Base-by-base conservation (phyloP, 2,797 vertebrate species). In the Orientallactaga sibirica region DNA sequence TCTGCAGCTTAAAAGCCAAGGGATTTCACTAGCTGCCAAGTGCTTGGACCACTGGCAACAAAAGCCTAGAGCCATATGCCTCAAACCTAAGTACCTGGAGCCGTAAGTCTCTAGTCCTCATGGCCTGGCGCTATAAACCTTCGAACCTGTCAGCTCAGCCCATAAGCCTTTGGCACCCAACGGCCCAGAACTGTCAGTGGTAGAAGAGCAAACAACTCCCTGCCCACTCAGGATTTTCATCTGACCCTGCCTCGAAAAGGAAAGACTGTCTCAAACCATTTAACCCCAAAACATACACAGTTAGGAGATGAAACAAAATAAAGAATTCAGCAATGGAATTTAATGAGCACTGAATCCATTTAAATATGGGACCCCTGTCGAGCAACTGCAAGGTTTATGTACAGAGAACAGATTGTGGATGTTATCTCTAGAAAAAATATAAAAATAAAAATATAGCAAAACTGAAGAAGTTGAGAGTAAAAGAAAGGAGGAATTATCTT, bases 391-490 rank as follows among this genome's bases (percentile, higher is more conserved):
- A 85, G 4, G 43, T 85, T 22, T 75, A 78, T 25, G 24, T 52
- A 67, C 33, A 43, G 8, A 95, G 67, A 91, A 76, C 20, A 94
- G 29, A 76, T 27, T 68, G 82, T 89, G 90, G 43, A 62, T 70
- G 83, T 58, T 88, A 14, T 6, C 86, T 83, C 75, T 19, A 86
- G 52, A 88, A 91, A 89, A 58, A 58, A 89, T 83, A 33, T n/a
- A 92, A 93, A 91, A 92, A 33, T 86, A 91, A 83, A 86, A 93
- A 86, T 67, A 52, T 41, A 81, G 75, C 71, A 58, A 62, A 88
- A 84, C 22, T 83, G 58, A 62, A 41, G 82, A 70, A 52, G 1
- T 22, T 66, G 29, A 7, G 33, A 68, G 43, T 70, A 19, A 68
- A 29, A 27, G 18, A 9, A 12, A 48, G 37, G 1, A 12, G 24